Base-by-base conservation (phyloP, 2,888 invertebrate genomes). In the Acleris holmiana region DNA sequence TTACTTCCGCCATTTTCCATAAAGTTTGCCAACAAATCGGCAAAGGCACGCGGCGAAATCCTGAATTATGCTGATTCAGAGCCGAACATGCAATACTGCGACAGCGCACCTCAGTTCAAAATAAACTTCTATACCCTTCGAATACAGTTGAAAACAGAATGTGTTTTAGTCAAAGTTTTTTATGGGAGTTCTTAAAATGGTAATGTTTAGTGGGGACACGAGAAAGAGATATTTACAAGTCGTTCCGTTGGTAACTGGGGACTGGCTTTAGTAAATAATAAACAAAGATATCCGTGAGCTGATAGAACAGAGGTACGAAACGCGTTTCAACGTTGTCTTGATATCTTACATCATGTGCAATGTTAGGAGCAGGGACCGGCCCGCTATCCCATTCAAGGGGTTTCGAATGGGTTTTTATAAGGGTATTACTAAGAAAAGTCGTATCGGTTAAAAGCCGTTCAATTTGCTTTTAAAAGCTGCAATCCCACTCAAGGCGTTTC, bases 61-160 rank as follows among this genome's bases (percentile, higher is more conserved):
- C 71, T 67, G 49, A 61, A 68, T 69, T 72, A 72, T 53, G 71
- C 47, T 69, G 56, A 69, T 69, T 61, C 61, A 46, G 15, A 50
- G 10, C 21, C n/a, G 13, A 57, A 68, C 60, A 66, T 61, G 61
- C 57, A 57, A 61, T 54, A 49, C 51, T 56, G 60, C 67, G 53
- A 48, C 64, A 49, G 15, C 7, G n/a, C 25, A 2, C 41, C 21
- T 40, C 21, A 51, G 35, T 51, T 41, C 41, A 17, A 49, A 64
- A 47, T 17, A 1, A 17, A 15, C 29, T 58, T 49, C 19, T 58
- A 44, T 40, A 10, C 10, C 41, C 35, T 48, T 17, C 17, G 8
- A 5, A 17, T 17, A 64, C 53, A 15, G 25, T 18, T 15, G 44
- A 47, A 4, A 13, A 25, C n/a, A 4, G 53, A 4, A 10, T 23